phyloP scores from a whole-genome alignment of 2,888 invertebrate species.

The Clunio marinus region DNA sequence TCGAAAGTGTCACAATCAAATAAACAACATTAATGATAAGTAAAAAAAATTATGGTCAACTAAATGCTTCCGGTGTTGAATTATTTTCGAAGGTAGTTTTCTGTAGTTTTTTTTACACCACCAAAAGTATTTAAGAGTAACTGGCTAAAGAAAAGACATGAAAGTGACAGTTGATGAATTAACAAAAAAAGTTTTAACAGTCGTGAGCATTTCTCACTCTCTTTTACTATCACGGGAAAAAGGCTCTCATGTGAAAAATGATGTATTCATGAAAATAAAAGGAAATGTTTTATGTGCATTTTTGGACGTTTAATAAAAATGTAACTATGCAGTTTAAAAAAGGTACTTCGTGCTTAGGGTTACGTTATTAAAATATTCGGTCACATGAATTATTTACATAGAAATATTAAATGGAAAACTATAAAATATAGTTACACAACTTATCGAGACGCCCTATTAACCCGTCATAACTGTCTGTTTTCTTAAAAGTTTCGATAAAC shows the following conservation, averaged over 20 bases:
- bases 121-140: not conserved
- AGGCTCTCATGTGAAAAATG: slow-evolving; percentile 37
- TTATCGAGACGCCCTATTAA: no score
- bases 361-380: no score
- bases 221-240: no score
- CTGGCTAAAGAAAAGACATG: not conserved
- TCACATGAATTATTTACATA: no score
- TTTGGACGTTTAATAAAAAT: no score
- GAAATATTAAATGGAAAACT: no score
- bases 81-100: not conserved
- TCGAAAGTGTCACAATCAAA: slow-evolving; percentile 18
- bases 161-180: not conserved
- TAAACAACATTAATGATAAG: slow-evolving; percentile 11
- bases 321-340: no score
- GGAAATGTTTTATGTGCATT: not conserved
- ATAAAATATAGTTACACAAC: no score
- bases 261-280: slow-evolving; percentile 21
- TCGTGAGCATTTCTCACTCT: not conserved
- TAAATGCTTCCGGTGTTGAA: slow-evolving; percentile 34
- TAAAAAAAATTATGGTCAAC: slow-evolving; percentile 34
- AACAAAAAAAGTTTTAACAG: no score
- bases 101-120: not conserved
- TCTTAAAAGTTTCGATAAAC: no score
- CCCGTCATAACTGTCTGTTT: no score
- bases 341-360: no score